Evolutionary conservation across 2,113 vertebrate species (phyloP).

Genomic region (Sebastes schlegelii): DNA sequence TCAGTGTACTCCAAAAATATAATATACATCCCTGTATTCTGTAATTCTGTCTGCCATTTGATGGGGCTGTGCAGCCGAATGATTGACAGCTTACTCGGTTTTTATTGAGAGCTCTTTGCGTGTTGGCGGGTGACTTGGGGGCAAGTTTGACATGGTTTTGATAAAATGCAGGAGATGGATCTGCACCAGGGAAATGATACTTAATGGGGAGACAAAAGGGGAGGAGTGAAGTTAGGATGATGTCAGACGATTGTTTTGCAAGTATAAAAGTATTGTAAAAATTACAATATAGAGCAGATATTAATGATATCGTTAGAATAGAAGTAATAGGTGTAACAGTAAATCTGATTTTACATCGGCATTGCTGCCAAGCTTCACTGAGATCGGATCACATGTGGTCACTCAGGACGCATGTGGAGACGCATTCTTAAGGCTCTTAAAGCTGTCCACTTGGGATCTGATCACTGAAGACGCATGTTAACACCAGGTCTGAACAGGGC

Average conservation of each 20-base stretch:
- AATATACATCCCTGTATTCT: neutral
- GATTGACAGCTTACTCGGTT: slow-evolving; percentile 44
- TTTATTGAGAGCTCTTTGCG: slow-evolving; percentile 51
- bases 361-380: too few species aligned
- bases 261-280: neutral
- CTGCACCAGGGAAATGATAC: slow-evolving; percentile 17
- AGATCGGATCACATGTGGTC: too few species aligned
- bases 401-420: too few species aligned
- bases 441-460: too few species aligned
- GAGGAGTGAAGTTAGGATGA: neutral
- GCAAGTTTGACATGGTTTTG: slow-evolving; percentile 42
- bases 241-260: slow-evolving; percentile 1
- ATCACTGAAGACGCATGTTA: too few species aligned
- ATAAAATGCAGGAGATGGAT: slow-evolving; percentile 47
- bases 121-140: slow-evolving; percentile 23
- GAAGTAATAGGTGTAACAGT: neutral
- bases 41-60: neutral
- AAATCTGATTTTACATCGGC: too few species aligned
- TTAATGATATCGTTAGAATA: too few species aligned
- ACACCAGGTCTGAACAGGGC: too few species aligned
- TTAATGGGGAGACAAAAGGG: slow-evolving; percentile 46
- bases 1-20: neutral
- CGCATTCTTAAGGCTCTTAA: too few species aligned
- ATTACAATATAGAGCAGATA: neutral
- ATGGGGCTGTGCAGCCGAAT: slow-evolving; percentile 13